phyloP scores from a whole-genome alignment of 2,888 invertebrate genomes.

The Nycteola revayana region DNA sequence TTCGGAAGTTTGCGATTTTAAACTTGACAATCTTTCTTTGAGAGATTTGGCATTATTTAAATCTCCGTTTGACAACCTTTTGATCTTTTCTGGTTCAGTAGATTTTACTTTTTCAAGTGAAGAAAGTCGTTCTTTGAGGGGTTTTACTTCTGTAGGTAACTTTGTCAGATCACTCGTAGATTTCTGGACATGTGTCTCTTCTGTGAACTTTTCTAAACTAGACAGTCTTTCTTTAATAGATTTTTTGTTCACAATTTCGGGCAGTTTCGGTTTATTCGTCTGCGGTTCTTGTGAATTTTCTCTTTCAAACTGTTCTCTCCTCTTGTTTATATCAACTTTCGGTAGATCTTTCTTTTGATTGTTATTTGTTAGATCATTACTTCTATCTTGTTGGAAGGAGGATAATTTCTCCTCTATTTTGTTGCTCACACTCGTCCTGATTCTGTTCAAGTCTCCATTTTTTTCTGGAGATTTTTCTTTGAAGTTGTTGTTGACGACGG shows the following conservation, averaged over 20 bases:
- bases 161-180: slow-evolving; percentile 71
- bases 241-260: slow-evolving; percentile 85
- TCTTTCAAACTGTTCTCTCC: slow-evolving; percentile 91
- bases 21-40: slow-evolving; percentile 73
- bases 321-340: slow-evolving; percentile 91
- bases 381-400: slow-evolving; percentile 79
- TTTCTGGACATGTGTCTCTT: slow-evolving; percentile 74
- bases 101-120: slow-evolving; percentile 82
- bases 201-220: slow-evolving; percentile 85
- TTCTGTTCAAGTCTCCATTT: slow-evolving; percentile 70
- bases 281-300: slow-evolving; percentile 81
- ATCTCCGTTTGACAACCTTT: slow-evolving; percentile 72
- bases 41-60: slow-evolving; percentile 65
- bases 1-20: slow-evolving; percentile 71
- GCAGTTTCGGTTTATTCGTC: slow-evolving; percentile 76
- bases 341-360: slow-evolving; percentile 83
- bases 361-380: slow-evolving; percentile 69
- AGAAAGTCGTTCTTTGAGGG: slow-evolving; percentile 84
- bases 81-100: slow-evolving; percentile 70
- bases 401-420: slow-evolving; percentile 85
- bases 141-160: slow-evolving; percentile 83
- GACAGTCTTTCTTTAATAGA: slow-evolving; percentile 88
- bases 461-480: slow-evolving; percentile 75
- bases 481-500: slow-evolving; percentile 68
- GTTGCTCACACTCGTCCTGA: slow-evolving; percentile 74